A percentile compares a stretch with the other conserved stretches of the same genome.
Evolutionary conservation across 1,140 invertebrate species (phyloP).

Genomic region (Maconellicoccus hirsutus): DNA sequence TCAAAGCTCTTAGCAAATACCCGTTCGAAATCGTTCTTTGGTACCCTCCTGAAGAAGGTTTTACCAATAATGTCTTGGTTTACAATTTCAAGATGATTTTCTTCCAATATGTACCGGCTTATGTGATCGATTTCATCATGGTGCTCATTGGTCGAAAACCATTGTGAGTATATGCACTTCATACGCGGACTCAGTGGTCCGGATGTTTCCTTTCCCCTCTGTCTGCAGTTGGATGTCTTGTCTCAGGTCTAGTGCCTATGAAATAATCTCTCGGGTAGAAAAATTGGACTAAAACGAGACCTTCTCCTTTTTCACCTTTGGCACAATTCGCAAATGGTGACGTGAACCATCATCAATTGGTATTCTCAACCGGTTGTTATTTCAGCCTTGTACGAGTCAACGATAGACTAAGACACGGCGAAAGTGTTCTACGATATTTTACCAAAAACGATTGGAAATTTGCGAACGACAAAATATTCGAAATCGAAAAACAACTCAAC

Average conservation of each 20-base stretch:
- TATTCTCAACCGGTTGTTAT: background rate
- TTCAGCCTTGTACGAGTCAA: conserved; percentile 63
- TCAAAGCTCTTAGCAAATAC: conserved; percentile 50
- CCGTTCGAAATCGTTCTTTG: conserved; percentile 69
- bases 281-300: no score
- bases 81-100: conserved; percentile 66
- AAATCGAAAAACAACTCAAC: conserved; percentile 50
- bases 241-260: no score
- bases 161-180: conserved; percentile 75
- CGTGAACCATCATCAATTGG: no score
- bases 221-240: no score
- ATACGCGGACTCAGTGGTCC: no score
- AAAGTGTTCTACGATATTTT: conserved; percentile 77
- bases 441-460: conserved; percentile 83
- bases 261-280: no score
- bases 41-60: conserved; percentile 61
- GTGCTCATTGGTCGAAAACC: conserved; percentile 64
- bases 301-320: no score
- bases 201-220: no score
- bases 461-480: conserved; percentile 50
- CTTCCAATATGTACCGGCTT: conserved; percentile 73
- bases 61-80: conserved; percentile 52
- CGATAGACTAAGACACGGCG: conserved; percentile 53
- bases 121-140: conserved; percentile 73
- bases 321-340: no score